Conservation (phyloP, 2,113 vertebrate species). For the Solea senegalensis region DNA sequence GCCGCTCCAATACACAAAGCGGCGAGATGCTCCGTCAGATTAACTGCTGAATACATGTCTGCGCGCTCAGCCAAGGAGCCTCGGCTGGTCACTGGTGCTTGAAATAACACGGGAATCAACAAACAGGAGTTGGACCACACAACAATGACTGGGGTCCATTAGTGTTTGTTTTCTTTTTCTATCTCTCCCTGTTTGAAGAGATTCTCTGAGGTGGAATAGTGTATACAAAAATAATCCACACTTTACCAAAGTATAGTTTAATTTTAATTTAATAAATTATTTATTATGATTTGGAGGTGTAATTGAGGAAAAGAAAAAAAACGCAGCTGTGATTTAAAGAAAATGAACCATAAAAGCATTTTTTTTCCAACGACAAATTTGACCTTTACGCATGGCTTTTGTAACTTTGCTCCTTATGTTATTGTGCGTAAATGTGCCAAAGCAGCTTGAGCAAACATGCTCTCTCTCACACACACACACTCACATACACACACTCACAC, state of each 20-base stretch:
- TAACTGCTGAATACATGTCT: conserved; percentile 80
- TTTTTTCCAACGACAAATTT: neutral
- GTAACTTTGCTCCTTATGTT: conserved; percentile 6
- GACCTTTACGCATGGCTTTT: conserved; percentile 7
- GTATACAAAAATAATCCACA: too few relatives aligned
- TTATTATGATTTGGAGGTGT: neutral
- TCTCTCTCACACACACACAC: neutral
- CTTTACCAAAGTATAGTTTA: too few relatives aligned
- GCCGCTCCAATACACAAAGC: conserved; percentile 78
- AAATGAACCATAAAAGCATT: too few relatives aligned
- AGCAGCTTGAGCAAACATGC: conserved; percentile 66
- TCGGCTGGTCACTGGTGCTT: conserved; percentile 68
- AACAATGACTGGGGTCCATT: conserved; percentile 57
- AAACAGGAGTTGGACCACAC: conserved; percentile 67
- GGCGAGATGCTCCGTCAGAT: conserved; percentile 78
- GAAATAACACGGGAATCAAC: conserved; percentile 83
- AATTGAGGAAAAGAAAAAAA: too few relatives aligned
- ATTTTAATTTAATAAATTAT: neutral
- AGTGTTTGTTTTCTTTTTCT: conserved; percentile 10
- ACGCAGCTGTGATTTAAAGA: too few relatives aligned
- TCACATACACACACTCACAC: neutral
- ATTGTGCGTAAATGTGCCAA: conserved; percentile 27
- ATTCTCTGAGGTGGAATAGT: too few relatives aligned
- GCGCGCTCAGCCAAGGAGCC: conserved; percentile 42
- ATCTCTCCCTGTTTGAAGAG: neutral